Conservation (phyloP, 2,113 vertebrate genomes). For the Hylia prasina region DNA sequence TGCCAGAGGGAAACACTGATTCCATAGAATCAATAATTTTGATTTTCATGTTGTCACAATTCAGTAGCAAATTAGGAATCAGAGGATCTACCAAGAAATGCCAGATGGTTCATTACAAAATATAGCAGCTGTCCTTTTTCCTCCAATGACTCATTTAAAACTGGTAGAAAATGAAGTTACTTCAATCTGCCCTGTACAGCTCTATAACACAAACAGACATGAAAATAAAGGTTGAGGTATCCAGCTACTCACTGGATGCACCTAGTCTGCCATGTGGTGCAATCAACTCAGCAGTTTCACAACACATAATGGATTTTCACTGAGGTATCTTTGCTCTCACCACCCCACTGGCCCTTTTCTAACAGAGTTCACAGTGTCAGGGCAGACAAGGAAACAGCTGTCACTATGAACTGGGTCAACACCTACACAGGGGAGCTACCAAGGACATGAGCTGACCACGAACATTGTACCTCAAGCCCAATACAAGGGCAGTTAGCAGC, state of each 20-base stretch:
- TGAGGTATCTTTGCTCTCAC: not conserved
- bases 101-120: slow-evolving; percentile 58
- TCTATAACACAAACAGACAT: not conserved
- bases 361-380: not conserved
- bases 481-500: not conserved
- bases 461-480: not conserved
- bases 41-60: slow-evolving; percentile 49
- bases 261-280: not conserved
- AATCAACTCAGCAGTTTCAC: not conserved
- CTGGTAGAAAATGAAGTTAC: slow-evolving; percentile 19
- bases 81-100: slow-evolving; percentile 33
- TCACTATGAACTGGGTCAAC: not conserved
- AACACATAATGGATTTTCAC: not conserved
- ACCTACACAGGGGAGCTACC: not conserved
- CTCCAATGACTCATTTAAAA: slow-evolving; percentile 4
- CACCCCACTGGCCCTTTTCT: not conserved
- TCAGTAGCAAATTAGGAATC: slow-evolving; percentile 56
- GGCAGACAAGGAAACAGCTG: not conserved
- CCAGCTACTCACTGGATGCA: not conserved
- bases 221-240: not conserved
- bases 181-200: not conserved
- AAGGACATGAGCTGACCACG: rapidly evolving
- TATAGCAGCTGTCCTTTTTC: slow-evolving; percentile 49
- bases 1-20: slow-evolving; percentile 30
- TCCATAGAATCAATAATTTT: slow-evolving; percentile 42